Evolutionary conservation across 2,888 invertebrate genomes (phyloP), one percentile per base, ranked within the genome.

Genomic region (Plebejus melissa): DNA sequence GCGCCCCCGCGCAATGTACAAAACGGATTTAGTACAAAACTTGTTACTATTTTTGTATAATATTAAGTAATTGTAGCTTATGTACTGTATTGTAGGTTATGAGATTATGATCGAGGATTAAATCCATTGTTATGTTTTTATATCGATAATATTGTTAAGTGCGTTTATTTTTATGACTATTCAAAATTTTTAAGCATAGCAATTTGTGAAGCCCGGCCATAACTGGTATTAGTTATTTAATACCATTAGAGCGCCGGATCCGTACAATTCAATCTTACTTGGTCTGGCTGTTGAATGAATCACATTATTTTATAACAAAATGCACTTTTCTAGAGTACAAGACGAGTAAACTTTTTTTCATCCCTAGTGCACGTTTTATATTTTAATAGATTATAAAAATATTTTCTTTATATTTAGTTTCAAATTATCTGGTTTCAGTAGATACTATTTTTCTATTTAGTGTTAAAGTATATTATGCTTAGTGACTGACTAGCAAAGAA

Each of bases 41-140:
- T 91, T 90, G 92, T 93, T 92, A 91, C 93, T 93, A 93, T 92
- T 91, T 92, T 92, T 93, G 92, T 92, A 92, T 91, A 88, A 86
- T 89, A 88, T 87, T 85, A 88, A 83, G 83, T 90, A 91, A 91
- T 87, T 88, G 83, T 91, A 91, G 90, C 86, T 89, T 88, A 86
- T 86, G 84, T 85, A 85, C 82, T n/a, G n/a, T n/a, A n/a, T n/a
- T n/a, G n/a, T n/a, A 80, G 80, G 80, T 79, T 80, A 78, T 77
- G 82, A 83, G 83, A 83, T 84, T 84, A 81, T 81, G 84, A 84
- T 84, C 83, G 85, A 78, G 83, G 83, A 80, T 82, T 82, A 74
- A 78, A 78, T 79, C 69, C 60, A 50, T 32, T 72, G 75, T 74
- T 74, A 69, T 69, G 50, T 71, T 74, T 74, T 57, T 72, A 72